Conservation (phyloP, 2,888 invertebrate species). For the Mamestra brassicae region DNA sequence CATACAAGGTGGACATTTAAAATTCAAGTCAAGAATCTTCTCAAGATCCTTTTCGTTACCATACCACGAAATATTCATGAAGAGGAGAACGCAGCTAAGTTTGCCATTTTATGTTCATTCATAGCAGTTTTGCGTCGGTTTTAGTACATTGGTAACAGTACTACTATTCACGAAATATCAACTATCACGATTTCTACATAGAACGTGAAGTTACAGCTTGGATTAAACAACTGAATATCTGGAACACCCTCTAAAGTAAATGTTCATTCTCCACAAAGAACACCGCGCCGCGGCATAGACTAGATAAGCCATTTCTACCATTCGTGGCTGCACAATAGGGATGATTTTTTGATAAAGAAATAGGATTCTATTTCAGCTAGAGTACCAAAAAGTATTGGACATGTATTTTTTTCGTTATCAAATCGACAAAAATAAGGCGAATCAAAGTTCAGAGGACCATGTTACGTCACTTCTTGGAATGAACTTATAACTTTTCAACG, state of each 20-base stretch:
- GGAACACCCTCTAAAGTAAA: constrained; percentile 15
- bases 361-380: no score
- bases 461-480: no score
- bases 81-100: background rate
- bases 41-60: constrained; percentile 26
- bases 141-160: background rate
- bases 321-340: background rate
- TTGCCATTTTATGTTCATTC: constrained; percentile 10
- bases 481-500: no score
- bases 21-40: constrained; percentile 24
- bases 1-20: constrained; percentile 34
- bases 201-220: background rate
- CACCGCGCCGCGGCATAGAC: background rate
- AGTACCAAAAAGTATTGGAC: no score
- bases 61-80: constrained; percentile 37
- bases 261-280: constrained; percentile 12
- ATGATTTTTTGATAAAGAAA: background rate
- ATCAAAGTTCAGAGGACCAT: no score
- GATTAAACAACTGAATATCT: constrained; percentile 26
- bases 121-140: constrained; percentile 9
- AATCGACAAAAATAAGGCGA: no score
- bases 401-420: no score
- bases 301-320: background rate
- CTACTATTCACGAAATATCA: constrained; percentile 8
- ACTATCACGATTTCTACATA: constrained; percentile 1